Percentiles rank a stretch among this genome's conserved stretches.
These are phyloP conservation scores for Gephyroberyx darwinii DNA, from an alignment of 2,797 vertebrate genomes.

Conservation along the genomic window DNA sequence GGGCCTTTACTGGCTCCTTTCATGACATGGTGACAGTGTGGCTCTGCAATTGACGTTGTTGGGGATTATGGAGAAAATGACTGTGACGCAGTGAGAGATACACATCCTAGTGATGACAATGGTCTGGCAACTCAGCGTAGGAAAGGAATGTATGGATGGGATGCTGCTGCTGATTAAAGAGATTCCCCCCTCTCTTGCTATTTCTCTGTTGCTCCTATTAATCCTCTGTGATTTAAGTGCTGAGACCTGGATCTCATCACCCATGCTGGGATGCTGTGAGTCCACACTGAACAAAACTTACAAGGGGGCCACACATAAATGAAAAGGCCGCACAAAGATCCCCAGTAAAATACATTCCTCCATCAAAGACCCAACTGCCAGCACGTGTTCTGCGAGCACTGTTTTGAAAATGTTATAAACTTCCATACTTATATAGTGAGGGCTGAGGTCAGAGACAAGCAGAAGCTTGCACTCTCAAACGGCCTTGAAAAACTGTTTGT, in stretches of 20 bases:
- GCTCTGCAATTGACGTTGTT: slow-evolving; percentile 40
- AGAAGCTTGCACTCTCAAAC: slow-evolving; percentile 63
- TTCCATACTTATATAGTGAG: slow-evolving; percentile 30
- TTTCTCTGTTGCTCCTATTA: slow-evolving; percentile 54
- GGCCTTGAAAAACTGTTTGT: slow-evolving; percentile 63
- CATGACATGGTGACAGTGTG: slow-evolving; percentile 53
- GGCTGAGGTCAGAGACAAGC: slow-evolving; percentile 63
- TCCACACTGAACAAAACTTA: slow-evolving; percentile 13
- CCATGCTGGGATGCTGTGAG: slow-evolving; percentile 29
- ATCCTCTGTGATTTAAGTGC: slow-evolving; percentile 49
- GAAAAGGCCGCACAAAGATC: slow-evolving; percentile 28
- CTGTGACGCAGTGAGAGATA: slow-evolving; percentile 45
- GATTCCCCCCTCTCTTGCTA: slow-evolving; percentile 29
- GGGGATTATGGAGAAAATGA: slow-evolving; percentile 51
- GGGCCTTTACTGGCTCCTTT: slow-evolving; percentile 30
- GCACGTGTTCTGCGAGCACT: slow-evolving; percentile 46
- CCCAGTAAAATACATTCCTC: slow-evolving; percentile 50
- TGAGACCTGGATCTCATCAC: slow-evolving; percentile 64
- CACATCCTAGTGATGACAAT: slow-evolving; percentile 67
- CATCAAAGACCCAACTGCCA: slow-evolving; percentile 35
- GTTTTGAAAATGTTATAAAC: slow-evolving; percentile 62
- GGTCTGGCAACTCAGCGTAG: slow-evolving; percentile 63
- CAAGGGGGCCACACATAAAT: slow-evolving; percentile 29
- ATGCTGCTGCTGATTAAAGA: slow-evolving; percentile 74
- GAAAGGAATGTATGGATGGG: slow-evolving; percentile 59